Percentiles rank a stretch among this genome's conserved stretches.
phyloP scores from a whole-genome alignment of 2,113 vertebrate species.

The Desmodus rotundus region DNA sequence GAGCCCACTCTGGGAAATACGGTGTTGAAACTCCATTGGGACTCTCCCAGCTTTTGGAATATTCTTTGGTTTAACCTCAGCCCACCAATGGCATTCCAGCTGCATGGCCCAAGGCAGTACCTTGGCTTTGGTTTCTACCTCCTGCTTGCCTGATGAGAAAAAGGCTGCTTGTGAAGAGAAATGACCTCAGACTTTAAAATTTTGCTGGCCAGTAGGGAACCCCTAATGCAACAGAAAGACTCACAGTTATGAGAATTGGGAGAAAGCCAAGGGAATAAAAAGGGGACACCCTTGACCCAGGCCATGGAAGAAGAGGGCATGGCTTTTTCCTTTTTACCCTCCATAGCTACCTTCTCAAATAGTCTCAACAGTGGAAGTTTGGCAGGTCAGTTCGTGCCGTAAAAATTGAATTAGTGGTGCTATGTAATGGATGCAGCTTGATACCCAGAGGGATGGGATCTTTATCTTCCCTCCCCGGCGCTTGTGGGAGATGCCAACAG shows the following conservation, averaged over 20 bases:
- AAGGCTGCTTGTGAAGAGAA: constrained; percentile 15
- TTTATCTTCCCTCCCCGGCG: constrained; percentile 69
- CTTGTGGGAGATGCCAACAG: constrained; percentile 45
- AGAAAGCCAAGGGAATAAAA: constrained; percentile 28
- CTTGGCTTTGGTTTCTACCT: not conserved
- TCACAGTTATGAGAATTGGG: constrained; percentile 4
- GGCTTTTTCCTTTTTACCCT: not conserved
- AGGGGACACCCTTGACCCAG: not conserved
- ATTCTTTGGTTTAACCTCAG: not conserved
- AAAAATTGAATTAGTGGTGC: constrained; percentile 77
- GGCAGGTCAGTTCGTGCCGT: constrained; percentile 72
- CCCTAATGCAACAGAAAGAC: constrained; percentile 30
- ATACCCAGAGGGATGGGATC: constrained; percentile 79
- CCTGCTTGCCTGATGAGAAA: constrained; percentile 17
- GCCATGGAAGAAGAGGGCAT: not conserved
- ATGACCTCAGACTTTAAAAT: constrained; percentile 35
- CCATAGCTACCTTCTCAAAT: constrained; percentile 26
- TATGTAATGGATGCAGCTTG: constrained; percentile 72
- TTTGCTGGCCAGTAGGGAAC: constrained; percentile 7
- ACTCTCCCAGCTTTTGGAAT: not conserved
- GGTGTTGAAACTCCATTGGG: not conserved
- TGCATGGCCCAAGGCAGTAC: not conserved
- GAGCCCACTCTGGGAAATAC: not conserved
- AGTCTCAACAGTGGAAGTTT: constrained; percentile 73
- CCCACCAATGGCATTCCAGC: not conserved